Percentiles rank a stretch among this genome's conserved stretches.
phyloP scores from a whole-genome alignment of 2,797 vertebrate genomes.

The Sitta carolinensis region DNA sequence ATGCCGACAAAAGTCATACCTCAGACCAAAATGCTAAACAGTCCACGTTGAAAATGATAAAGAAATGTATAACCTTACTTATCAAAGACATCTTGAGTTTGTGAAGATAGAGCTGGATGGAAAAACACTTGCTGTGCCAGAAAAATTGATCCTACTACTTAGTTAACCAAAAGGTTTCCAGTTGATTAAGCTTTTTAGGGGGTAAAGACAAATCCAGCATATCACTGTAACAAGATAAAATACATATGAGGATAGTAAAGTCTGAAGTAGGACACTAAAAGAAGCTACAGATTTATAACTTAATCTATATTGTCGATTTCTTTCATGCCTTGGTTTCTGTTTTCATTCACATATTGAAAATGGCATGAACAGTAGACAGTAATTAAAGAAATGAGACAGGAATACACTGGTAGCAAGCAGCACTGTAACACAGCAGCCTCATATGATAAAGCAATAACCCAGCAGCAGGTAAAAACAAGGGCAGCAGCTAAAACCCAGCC shows the following conservation, averaged over 20 bases:
- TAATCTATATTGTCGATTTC: not conserved
- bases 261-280: not conserved
- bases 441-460: not conserved
- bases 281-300: not conserved
- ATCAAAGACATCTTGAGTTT: not conserved
- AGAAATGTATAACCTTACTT: not conserved
- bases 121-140: not conserved
- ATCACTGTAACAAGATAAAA: not conserved
- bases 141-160: not conserved
- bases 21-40: not conserved
- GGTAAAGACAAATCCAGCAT: not conserved
- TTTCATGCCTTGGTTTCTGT: not conserved
- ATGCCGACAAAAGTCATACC: not conserved
- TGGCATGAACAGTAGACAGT: not conserved
- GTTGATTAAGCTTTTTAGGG: not conserved
- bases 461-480: not conserved
- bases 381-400: not conserved
- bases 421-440: not conserved
- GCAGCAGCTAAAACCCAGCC: not conserved
- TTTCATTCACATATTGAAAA: not conserved
- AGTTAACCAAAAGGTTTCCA: not conserved
- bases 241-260: not conserved
- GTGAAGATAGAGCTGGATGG: not conserved
- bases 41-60: not conserved
- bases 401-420: not conserved